Evolutionary conservation across 1,140 invertebrate genomes (phyloP).

Genomic region (Ectropis grisescens): DNA sequence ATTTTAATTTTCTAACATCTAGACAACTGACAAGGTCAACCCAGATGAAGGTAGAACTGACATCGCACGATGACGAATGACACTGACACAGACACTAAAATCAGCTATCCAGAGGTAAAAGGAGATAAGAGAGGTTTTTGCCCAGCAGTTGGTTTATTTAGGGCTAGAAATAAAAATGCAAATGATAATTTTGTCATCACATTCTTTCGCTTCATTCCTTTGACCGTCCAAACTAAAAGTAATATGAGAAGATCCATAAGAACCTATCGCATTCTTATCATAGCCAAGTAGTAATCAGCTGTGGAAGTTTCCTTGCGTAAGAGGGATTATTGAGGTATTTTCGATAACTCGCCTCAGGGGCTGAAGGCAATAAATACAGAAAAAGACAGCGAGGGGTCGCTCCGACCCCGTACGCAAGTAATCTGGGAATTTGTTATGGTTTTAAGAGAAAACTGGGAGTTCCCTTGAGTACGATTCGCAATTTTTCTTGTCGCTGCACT

Average conservation of each 20-base stretch:
- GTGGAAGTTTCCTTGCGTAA: constrained; percentile 50
- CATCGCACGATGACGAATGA: too few species aligned
- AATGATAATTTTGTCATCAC: too few species aligned
- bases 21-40: too few species aligned
- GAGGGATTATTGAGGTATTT: constrained; percentile 54
- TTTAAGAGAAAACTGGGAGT: constrained; percentile 40
- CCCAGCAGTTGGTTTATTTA: too few species aligned
- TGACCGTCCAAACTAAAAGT: too few species aligned
- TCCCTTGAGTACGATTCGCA: constrained; percentile 34
- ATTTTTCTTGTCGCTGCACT: constrained; percentile 12
- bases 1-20: too few species aligned
- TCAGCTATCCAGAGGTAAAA: too few species aligned
- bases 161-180: too few species aligned
- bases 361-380: constrained; percentile 54
- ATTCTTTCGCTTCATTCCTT: too few species aligned
- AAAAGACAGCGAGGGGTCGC: constrained; percentile 31
- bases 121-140: too few species aligned
- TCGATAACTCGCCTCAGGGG: constrained; percentile 60
- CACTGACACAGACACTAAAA: too few species aligned
- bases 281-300: constrained; percentile 53
- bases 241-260: constrained; percentile 3
- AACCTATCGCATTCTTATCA: constrained; percentile 25
- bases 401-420: constrained; percentile 36
- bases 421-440: constrained; percentile 62
- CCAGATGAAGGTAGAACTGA: too few species aligned